Conservation (phyloP, 2,113 vertebrate genomes). For the Gallinago media region DNA sequence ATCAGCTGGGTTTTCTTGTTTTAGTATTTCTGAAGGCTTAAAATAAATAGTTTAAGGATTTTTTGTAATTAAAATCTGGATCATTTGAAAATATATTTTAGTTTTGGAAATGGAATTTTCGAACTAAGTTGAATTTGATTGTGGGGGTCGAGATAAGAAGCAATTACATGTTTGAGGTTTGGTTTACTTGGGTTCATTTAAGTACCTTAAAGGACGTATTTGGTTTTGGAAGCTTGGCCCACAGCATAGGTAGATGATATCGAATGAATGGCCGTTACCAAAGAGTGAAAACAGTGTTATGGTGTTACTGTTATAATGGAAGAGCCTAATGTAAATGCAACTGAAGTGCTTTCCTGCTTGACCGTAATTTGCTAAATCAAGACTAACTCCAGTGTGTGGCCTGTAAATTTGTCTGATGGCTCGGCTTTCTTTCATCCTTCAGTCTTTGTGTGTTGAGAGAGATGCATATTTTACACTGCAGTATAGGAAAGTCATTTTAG, state of each 20-base stretch:
- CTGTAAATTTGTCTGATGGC: neutral
- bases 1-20: neutral
- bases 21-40: neutral
- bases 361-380: neutral
- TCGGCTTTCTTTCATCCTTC: neutral
- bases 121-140: neutral
- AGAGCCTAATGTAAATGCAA: neutral
- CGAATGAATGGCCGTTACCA: neutral
- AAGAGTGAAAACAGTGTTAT: neutral
- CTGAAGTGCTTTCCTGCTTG: neutral
- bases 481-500: neutral
- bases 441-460: neutral
- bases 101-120: neutral
- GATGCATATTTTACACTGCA: neutral
- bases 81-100: neutral
- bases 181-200: neutral
- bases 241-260: neutral
- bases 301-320: neutral
- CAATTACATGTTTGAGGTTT: conserved; percentile 4
- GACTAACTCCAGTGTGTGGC: neutral
- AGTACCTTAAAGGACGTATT: neutral
- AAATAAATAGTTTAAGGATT: neutral
- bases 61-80: neutral
- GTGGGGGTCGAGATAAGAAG: neutral
- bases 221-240: neutral